Base-by-base conservation (phyloP, 2,113 vertebrate genomes). In the human (Homo sapiens) region DNA sequence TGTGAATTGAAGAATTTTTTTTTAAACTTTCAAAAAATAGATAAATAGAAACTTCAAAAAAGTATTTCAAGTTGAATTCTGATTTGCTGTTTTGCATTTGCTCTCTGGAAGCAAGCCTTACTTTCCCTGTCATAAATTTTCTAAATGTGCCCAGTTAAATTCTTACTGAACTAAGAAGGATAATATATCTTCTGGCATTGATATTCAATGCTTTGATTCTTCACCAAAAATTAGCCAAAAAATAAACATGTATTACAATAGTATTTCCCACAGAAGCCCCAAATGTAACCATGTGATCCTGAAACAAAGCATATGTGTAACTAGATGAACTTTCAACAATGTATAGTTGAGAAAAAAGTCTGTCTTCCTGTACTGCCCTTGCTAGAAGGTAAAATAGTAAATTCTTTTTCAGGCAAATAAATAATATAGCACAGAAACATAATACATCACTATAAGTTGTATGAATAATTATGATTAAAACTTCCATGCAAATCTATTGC, bases 391-490 rank as follows among this genome's bases (percentile, higher is more conserved):
- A 7, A 92, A 94, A 40, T 64, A 86, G 35, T 79, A 94, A 75
- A 86, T 68, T 89, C 6, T 75, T 43, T 87, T 72, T 89, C 70
- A 89, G 76, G 50, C 20, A 96, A 85, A 90, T 85, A 94, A 82
- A 87, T 61, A 66, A 89, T 59, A 6, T 84, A 73, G 11, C 55
- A 82, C 30, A 92, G 20, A 79, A 92, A 83, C 20, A 61, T 16
- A 72, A 80, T 70, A 32, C 52, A 83, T 85, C 22, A 27, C 40
- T 91, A 5, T 80, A 94, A 94, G 17, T 22, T 82, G 10, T 78
- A 50, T 9, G 84, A 93, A 94, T 73, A 87, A 92, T 68, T 79
- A 55, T 6, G 59, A 50, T 88, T 84, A 59, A 81, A 93, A 97
- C 76, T 94, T 90, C n/a, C 22, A 78, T 50, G 23, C 3, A 96